A percentile compares a stretch with the other conserved stretches of the same genome.
These are phyloP conservation scores for Elephas maximus DNA, from an alignment of 2,113 vertebrate species.

Conservation along the genomic window DNA sequence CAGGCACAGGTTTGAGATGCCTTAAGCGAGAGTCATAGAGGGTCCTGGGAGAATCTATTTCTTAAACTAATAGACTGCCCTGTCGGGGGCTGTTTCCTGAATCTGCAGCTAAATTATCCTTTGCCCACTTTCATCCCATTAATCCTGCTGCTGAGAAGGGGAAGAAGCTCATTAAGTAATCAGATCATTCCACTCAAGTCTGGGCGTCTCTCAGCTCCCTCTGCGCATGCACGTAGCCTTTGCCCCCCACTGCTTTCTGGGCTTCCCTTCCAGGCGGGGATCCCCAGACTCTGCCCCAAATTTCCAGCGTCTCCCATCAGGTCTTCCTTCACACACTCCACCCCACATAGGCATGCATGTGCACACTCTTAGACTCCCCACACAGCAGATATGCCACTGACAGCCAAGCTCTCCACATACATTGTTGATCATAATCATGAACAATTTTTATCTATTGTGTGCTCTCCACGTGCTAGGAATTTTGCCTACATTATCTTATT, in stretches of 20 bases:
- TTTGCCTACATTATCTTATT: background rate
- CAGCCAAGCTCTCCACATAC: background rate
- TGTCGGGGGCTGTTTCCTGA: background rate
- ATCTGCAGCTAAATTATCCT: conserved; percentile 45
- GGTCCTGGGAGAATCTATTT: background rate
- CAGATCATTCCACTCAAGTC: background rate
- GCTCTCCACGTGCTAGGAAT: background rate
- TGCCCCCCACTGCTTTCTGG: background rate
- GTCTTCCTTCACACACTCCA: background rate
- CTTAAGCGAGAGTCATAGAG: background rate
- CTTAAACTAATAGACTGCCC: conserved; percentile 3
- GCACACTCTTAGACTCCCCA: background rate
- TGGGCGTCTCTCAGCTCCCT: background rate
- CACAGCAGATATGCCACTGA: background rate
- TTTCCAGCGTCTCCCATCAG: background rate
- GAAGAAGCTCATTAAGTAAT: conserved; percentile 14
- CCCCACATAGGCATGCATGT: no score
- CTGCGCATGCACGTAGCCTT: background rate
- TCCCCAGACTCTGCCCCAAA: background rate
- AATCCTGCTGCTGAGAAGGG: conserved; percentile 37
- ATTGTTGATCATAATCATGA: background rate
- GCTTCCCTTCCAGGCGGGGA: background rate
- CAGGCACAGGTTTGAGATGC: background rate
- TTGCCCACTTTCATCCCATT: conserved; percentile 13
- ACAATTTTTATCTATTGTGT: background rate